Evolutionary conservation across 2,113 vertebrate genomes (phyloP), one percentile per base, ranked within the genome.

Genomic region (Colinus virginianus): DNA sequence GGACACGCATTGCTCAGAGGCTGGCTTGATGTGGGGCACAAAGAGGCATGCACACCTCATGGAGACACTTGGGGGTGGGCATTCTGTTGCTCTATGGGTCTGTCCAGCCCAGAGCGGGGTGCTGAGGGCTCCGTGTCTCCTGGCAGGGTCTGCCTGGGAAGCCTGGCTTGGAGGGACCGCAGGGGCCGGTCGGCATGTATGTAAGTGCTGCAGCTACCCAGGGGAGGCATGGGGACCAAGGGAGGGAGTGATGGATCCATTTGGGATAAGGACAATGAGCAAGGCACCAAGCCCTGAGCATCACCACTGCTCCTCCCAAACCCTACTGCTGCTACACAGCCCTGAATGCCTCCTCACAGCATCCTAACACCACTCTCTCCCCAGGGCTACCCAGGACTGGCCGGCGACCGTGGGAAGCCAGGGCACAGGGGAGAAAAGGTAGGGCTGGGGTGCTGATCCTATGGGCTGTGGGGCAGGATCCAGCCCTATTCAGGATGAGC

Each of bases 181-280:
- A 99, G 93, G 98, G 98, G 90, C 96, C 97, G 74, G 98, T 99
- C 75, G 98, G 98, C 97, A 97, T 97, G 97, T 97, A 98, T 93
- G 98, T 99, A 97, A 99, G 98, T 98, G 97, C 96, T 59, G 8
- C 30, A 2, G 11, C 61, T 63, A 10, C 38, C 36, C 25, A 5
- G 40, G 42, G 19, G 30, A 12, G 13, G 26, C 4, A 8, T 12
- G 43, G 43, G 51, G 6, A 36, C 34, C 16, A 22, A 34, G 45
- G 42, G 6, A 8, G 34, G 36, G 8, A 22, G 49, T 20, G 48
- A n/a, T 18, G 11, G 30, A n/a, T 21, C 25, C 18, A 18, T n/a
- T 12, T 66, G 14, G 32, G 38, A 32, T 23, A n/a, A 78, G 45
- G 34, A 6, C 34, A 21, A 32, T 23, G 38, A 38, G 14, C 28